These are phyloP conservation scores for Rhodeus uyekii DNA, from an alignment of 2,797 vertebrate species.

Conservation along the genomic window DNA sequence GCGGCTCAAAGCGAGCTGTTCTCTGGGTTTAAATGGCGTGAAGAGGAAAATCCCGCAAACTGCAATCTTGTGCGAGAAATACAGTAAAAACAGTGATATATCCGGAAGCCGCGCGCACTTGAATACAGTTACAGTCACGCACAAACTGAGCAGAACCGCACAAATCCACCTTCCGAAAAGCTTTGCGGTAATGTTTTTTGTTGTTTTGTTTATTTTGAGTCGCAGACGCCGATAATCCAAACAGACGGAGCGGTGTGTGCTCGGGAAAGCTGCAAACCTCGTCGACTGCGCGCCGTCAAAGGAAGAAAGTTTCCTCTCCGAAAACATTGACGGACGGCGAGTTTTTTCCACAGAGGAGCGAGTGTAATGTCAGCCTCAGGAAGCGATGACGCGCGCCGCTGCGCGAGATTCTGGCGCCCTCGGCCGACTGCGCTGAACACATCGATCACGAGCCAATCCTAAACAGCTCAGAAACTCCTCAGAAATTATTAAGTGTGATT, in stretches of 20 bases:
- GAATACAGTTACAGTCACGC: conserved; percentile 53
- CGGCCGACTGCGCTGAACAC: not conserved
- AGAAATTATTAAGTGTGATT: not conserved
- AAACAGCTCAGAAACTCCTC: not conserved
- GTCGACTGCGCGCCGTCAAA: conserved; percentile 14
- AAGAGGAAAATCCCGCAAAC: conserved; percentile 59
- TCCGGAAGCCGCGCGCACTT: conserved; percentile 74
- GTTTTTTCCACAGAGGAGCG: conserved; percentile 65
- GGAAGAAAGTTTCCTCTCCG: conserved; percentile 70
- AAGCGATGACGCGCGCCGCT: conserved; percentile 71
- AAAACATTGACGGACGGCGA: conserved; percentile 52
- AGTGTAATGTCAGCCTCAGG: conserved; percentile 73
- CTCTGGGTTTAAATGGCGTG: not conserved
- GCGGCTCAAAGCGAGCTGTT: conserved; percentile 1
- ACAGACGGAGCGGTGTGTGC: not conserved
- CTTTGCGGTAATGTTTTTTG: too few species aligned
- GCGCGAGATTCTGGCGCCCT: conserved; percentile 16
- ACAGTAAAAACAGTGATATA: conserved; percentile 58
- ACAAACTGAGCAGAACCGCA: conserved; percentile 50
- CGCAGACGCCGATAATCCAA: conserved; percentile 63
- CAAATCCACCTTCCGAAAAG: conserved; percentile 39
- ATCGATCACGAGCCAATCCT: too few species aligned
- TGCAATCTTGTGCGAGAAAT: conserved; percentile 7
- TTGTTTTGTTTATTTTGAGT: conserved; percentile 40
- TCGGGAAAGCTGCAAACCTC: conserved; percentile 2